Evolutionary conservation across 2,888 invertebrate species (phyloP), one percentile per base, ranked within the genome.

Genomic region (Eurytoma californica): DNA sequence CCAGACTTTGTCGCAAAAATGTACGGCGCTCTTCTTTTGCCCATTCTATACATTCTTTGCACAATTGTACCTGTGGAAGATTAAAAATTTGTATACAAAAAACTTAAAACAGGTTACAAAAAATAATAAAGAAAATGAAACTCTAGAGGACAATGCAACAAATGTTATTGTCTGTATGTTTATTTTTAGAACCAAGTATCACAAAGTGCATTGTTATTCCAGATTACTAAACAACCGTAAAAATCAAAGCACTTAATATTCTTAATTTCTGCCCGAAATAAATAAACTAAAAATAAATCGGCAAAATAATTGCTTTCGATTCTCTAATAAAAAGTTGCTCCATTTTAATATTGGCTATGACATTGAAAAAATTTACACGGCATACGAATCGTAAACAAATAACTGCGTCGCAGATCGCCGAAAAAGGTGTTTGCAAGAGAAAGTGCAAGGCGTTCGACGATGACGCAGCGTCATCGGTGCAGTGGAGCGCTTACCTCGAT

Each of bases 1-100:
- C 98, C 84, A 99, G 91, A 0, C 98, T 97, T 91, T 99, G 99
- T 85, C 99, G 93, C 82, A 99, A 92, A 91, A 99, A 99, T 24
- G 98, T 98, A 84, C 99, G 94, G 84, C 98, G 95, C 90, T 99
- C 99, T 88, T 97, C 96, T 90, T 98, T 98, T 49, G 99, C 98
- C 99, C 99, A 99, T 92, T 98, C 97, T 92, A 99, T 99, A 92
- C 98, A 99, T 92, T 99, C 99, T 92, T 96, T 96, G 91, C 97
- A 97, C 82, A 97, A 91, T 91, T 97, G 95, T 73, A 96, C 96
- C 88, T 90, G 72, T 67, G 77, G 63, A 73, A 39, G 61, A 24
- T 72, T 51, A 20, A 53, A 68, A 18, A 66, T 60, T 39, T 24
- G 24, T 49, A 61, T 3, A 39, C 18, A 74, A 39, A 39, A 2